Conservation (phyloP, 2,113 vertebrate species). For the Peromyscus leucopus region DNA sequence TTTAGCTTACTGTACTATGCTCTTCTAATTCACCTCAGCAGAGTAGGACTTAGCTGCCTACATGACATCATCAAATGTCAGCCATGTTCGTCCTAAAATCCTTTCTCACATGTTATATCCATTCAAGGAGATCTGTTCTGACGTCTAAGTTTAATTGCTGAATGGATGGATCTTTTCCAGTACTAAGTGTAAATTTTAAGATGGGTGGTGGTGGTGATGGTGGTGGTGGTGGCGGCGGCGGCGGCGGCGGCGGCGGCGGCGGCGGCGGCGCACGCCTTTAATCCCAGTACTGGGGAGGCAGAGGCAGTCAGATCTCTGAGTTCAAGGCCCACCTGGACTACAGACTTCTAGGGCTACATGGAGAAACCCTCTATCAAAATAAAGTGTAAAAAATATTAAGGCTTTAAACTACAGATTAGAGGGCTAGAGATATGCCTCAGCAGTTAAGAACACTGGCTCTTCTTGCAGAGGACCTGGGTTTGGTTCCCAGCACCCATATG, state of each 20-base stretch:
- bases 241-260: too few relatives aligned
- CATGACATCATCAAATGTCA: not conserved
- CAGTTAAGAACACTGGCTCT: not conserved
- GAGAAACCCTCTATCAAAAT: not conserved
- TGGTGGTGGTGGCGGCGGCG: accelerated
- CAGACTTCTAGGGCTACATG: not conserved
- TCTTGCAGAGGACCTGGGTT: not conserved
- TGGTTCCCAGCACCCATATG: not conserved
- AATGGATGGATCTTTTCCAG: conserved; percentile 9
- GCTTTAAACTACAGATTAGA: not conserved
- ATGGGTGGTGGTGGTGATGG: not conserved
- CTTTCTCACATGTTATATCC: not conserved
- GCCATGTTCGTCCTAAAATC: conserved; percentile 30
- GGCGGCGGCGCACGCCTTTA: not conserved
- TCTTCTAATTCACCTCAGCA: not conserved
- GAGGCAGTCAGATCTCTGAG: not conserved
- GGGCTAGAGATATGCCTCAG: not conserved
- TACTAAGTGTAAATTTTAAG: not conserved
- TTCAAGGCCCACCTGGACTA: not conserved
- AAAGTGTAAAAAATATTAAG: not conserved
- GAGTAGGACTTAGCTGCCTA: not conserved
- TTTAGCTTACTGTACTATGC: not conserved
- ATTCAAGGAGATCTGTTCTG: conserved; percentile 51
- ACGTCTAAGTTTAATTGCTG: conserved; percentile 29
- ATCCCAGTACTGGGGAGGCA: not conserved